Evolutionary conservation across 1,140 invertebrate genomes (phyloP).

Genomic region (Dufourea novaeangliae): DNA sequence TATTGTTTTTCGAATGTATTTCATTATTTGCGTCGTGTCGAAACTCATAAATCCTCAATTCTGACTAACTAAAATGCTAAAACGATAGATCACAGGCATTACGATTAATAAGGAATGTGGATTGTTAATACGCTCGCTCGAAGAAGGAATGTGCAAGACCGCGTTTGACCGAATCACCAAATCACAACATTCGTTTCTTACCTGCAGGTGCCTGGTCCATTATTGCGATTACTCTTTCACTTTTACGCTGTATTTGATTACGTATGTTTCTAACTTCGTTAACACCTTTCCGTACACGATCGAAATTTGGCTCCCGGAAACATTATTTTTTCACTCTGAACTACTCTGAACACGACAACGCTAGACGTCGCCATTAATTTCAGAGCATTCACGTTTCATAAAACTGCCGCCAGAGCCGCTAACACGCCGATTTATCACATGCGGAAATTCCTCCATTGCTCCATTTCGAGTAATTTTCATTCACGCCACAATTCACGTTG

Average conservation of each 20-base stretch:
- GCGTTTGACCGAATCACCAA: slow-evolving; percentile 43
- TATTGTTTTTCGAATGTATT: slow-evolving; percentile 11
- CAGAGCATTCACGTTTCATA: background rate
- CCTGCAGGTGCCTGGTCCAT: slow-evolving; percentile 74
- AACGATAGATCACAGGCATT: slow-evolving; percentile 30
- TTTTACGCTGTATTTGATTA: slow-evolving; percentile 30
- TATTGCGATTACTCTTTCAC: slow-evolving; percentile 38
- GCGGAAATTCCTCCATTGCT: slow-evolving; percentile 29
- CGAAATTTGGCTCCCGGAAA: slow-evolving; percentile 14
- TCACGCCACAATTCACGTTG: no score
- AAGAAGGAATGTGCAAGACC: slow-evolving; percentile 39
- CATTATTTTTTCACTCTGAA: slow-evolving; percentile 57
- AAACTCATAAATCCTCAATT: slow-evolving; percentile 26
- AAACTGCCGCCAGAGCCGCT: slow-evolving; percentile 6
- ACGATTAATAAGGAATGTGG: slow-evolving; percentile 35
- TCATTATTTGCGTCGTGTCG: slow-evolving; percentile 22
- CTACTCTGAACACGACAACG: slow-evolving; percentile 56
- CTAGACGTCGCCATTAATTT: slow-evolving; percentile 65
- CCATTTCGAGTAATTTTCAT: slow-evolving; percentile 40
- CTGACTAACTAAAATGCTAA: slow-evolving; percentile 46
- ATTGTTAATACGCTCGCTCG: slow-evolving; percentile 37
- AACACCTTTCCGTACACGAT: slow-evolving; percentile 31
- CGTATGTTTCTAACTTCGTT: slow-evolving; percentile 36
- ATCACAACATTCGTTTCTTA: slow-evolving; percentile 53
- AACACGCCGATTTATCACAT: slow-evolving; percentile 18